Evolutionary conservation across 2,797 vertebrate species (phyloP).

Genomic region (Macrochelys suwanniensis): DNA sequence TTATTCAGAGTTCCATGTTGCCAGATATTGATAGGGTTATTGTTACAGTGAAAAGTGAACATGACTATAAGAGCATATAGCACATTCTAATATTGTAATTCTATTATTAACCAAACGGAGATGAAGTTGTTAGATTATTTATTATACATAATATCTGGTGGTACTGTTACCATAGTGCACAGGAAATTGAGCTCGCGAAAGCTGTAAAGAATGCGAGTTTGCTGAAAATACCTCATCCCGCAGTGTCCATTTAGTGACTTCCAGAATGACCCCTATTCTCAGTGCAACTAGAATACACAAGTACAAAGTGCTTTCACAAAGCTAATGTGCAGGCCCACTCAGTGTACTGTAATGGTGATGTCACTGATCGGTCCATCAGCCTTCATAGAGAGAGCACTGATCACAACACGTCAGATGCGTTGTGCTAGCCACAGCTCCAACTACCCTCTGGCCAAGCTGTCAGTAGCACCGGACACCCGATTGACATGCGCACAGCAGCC

Average conservation of each 20-base stretch:
- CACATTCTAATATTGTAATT: background rate
- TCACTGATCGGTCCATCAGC: too few species aligned
- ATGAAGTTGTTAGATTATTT: conserved; percentile 18
- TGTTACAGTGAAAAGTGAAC: background rate
- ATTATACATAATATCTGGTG: background rate
- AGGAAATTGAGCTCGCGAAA: background rate
- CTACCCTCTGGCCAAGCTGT: too few species aligned
- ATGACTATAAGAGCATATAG: background rate
- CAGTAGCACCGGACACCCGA: too few species aligned
- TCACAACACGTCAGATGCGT: too few species aligned
- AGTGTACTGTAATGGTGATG: background rate
- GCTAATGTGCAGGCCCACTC: background rate
- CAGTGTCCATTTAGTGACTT: conserved; percentile 4
- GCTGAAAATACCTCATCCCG: background rate
- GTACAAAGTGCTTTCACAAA: background rate
- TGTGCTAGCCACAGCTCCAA: too few species aligned
- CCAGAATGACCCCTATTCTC: background rate
- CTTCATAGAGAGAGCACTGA: too few species aligned
- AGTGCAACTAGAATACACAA: background rate
- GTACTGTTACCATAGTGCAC: background rate
- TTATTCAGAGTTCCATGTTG: background rate
- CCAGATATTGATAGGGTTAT: background rate
- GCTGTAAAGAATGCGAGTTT: background rate
- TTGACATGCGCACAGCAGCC: too few species aligned
- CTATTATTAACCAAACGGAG: background rate